phyloP scores from a whole-genome alignment of 2,888 invertebrate species.

The Polydrusus pterygomalis region DNA sequence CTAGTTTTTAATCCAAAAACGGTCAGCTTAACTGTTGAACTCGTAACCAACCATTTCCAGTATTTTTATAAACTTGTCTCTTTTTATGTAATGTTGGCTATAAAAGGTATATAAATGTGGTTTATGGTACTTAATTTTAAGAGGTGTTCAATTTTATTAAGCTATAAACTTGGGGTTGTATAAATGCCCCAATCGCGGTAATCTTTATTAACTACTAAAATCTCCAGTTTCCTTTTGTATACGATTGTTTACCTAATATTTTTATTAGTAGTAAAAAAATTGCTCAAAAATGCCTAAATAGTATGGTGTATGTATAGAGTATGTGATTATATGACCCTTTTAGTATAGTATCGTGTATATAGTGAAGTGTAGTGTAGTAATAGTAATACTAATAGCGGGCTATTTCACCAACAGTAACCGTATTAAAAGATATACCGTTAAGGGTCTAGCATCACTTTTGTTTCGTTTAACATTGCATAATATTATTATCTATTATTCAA shows the following conservation, averaged over 20 bases:
- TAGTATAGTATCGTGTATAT: too few species aligned
- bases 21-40: too few species aligned
- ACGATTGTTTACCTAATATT: background rate
- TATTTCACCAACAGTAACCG: too few species aligned
- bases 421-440: too few species aligned
- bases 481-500: too few species aligned
- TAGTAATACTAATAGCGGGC: too few species aligned
- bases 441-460: too few species aligned
- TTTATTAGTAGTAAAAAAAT: background rate
- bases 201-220: constrained; percentile 3
- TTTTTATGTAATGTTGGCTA: background rate
- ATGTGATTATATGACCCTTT: too few species aligned
- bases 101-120: constrained; percentile 17
- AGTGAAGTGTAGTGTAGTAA: too few species aligned
- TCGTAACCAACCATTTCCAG: background rate
- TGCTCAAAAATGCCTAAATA: background rate
- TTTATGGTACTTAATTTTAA: constrained; percentile 18
- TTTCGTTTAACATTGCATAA: too few species aligned
- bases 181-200: background rate
- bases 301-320: too few species aligned
- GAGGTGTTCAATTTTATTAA: constrained; percentile 18
- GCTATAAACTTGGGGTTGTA: constrained; percentile 14
- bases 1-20: too few species aligned
- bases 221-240: background rate
- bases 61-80: constrained; percentile 3